Percentiles rank a stretch among this genome's conserved stretches.
Conservation (phyloP, 2,888 invertebrate species). For the Tineola bisselliella region DNA sequence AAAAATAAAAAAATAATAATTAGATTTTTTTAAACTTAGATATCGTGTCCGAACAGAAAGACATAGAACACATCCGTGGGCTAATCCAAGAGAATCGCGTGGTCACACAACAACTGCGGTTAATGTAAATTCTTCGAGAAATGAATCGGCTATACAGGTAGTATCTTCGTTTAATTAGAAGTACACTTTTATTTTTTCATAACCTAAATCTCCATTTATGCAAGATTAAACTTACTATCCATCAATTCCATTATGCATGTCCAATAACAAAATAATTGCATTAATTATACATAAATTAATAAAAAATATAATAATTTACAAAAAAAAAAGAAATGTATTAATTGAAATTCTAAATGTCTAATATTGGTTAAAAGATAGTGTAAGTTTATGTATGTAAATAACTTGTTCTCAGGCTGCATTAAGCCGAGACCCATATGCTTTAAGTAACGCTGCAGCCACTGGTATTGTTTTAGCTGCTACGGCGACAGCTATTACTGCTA, state of each 20-base stretch:
- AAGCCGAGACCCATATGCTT: conserved; percentile 70
- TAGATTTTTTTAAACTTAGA: conserved; percentile 25
- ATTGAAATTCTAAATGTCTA: no score
- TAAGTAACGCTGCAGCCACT: conserved; percentile 74
- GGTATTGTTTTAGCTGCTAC: conserved; percentile 92
- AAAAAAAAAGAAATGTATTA: no score
- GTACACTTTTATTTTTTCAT: no score
- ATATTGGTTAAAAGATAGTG: neutral
- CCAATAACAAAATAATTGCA: no score
- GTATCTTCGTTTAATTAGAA: neutral
- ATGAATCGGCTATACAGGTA: conserved; percentile 60
- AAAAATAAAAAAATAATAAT: neutral
- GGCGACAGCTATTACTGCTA: conserved; percentile 94
- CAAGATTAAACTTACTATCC: no score
- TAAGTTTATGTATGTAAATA: conserved; percentile 6
- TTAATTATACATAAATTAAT: no score
- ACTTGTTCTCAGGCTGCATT: conserved; percentile 40
- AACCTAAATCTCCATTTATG: no score
- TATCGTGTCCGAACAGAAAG: conserved; percentile 77
- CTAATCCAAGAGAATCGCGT: conserved; percentile 48
- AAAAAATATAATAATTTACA: no score
- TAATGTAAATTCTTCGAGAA: conserved; percentile 48
- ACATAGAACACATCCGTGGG: conserved; percentile 74
- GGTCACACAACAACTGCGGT: conserved; percentile 28
- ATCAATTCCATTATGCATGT: no score